A percentile compares a stretch with the other conserved stretches of the same genome.
phyloP scores from a whole-genome alignment of 2,113 vertebrate species.

The Stegostoma tigrinum region DNA sequence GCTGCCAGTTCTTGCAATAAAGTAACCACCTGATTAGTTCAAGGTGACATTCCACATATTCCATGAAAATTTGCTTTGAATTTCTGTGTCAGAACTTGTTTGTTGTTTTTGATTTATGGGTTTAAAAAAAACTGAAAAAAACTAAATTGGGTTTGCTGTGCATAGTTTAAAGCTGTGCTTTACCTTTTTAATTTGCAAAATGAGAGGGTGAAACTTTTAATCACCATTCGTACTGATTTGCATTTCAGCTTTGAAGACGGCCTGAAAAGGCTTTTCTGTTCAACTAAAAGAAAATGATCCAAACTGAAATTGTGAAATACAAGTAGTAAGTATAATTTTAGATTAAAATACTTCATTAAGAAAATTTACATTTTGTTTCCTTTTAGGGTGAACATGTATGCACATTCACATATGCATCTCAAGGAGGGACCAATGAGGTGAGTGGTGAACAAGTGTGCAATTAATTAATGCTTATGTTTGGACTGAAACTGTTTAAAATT shows the following conservation, averaged over 20 bases:
- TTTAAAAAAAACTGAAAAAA: background rate
- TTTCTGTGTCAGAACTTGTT: background rate
- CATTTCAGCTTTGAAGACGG: background rate
- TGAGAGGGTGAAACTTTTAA: background rate
- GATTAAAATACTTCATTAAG: background rate
- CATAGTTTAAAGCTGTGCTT: background rate
- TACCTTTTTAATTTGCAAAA: background rate
- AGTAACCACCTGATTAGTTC: background rate
- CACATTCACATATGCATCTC: slow-evolving; percentile 31
- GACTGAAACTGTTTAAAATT: background rate
- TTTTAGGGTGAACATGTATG: slow-evolving; percentile 13
- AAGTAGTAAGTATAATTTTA: background rate
- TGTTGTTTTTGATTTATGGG: background rate
- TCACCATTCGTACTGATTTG: background rate
- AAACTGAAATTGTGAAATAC: slow-evolving; percentile 8
- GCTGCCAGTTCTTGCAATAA: background rate
- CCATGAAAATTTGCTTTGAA: background rate
- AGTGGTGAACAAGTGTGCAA: background rate
- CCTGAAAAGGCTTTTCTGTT: background rate
- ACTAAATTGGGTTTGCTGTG: background rate
- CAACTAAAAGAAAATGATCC: background rate
- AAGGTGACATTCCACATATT: background rate
- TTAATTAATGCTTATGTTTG: background rate
- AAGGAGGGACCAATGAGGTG: slow-evolving; percentile 36
- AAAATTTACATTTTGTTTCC: background rate